Percentiles rank a stretch among this genome's conserved stretches.
Conservation (phyloP, 1,140 invertebrate genomes). For the Andricus grossulariae region DNA sequence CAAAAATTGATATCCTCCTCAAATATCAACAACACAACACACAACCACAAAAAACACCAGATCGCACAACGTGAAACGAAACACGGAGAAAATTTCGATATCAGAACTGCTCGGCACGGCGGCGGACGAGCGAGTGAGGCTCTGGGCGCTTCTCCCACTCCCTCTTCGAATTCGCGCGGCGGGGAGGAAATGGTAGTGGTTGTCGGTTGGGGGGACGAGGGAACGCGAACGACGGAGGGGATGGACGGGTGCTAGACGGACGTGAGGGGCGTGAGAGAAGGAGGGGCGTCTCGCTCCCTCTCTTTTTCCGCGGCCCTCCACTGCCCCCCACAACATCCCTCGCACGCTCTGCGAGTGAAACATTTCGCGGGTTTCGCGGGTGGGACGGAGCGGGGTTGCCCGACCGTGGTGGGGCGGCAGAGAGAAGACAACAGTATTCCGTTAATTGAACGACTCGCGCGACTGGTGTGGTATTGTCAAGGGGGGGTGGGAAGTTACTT, state of each 20-base stretch:
- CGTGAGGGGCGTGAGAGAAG: constrained; percentile 67
- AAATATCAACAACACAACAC: constrained; percentile 1
- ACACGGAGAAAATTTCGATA: constrained; percentile 37
- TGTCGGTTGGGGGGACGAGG: constrained; percentile 40
- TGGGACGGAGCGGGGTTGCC: constrained; percentile 41
- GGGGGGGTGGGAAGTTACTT: constrained; percentile 66
- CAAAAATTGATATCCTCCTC: neutral
- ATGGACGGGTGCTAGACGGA: constrained; percentile 54
- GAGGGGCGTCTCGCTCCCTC: constrained; percentile 63
- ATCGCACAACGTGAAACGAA: constrained; percentile 47
- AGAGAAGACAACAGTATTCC: constrained; percentile 72
- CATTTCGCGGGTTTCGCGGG: constrained; percentile 72
- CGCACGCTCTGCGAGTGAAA: constrained; percentile 66
- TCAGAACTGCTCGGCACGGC: constrained; percentile 65
- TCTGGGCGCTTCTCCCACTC: constrained; percentile 50
- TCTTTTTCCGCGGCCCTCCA: constrained; percentile 42
- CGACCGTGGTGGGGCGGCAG: constrained; percentile 47
- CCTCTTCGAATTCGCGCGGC: constrained; percentile 6
- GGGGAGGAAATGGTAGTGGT: constrained; percentile 51
- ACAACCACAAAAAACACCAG: constrained; percentile 41
- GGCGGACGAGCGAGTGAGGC: constrained; percentile 73
- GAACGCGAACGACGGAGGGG: constrained; percentile 42
- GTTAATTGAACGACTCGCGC: constrained; percentile 75
- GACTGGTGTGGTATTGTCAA: constrained; percentile 49
- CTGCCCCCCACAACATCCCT: constrained; percentile 44